Evolutionary conservation across 1,140 invertebrate species (phyloP), one percentile per base, ranked within the genome.

Genomic region (Drosophila sp.): DNA sequence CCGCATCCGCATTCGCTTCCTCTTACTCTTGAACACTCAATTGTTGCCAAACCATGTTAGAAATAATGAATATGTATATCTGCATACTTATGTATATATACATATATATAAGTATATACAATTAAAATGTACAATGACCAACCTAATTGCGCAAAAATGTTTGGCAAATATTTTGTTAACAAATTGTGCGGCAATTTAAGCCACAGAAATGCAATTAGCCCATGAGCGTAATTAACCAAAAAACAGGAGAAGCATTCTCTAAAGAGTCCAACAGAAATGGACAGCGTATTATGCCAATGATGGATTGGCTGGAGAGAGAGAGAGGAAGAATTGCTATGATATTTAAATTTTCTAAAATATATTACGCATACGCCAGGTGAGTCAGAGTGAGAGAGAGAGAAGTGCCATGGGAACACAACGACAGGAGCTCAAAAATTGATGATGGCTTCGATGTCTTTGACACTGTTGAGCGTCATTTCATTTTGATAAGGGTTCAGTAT

Each of bases 141-240:
- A 10, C 30, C 74, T 82, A 85, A 86, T 86, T 86, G 74, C 38
- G 64, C 56, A 64, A 75, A 76, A 86, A 74, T 81, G 54, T 76
- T 72, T 68, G 4, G 35, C 74, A 75, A 79, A 86, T 81, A 86
- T 71, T 71, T 72, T 73, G 60, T 69, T 77, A 73, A 69, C 65
- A 62, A 69, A 81, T 77, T 81, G 72, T 75, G 70, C 50, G 79
- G 61, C 55, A 60, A 70, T 76, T 72, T 55, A 38, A 67, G 71
- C 83, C 82, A 64, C 83, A 82, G n/a, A 68, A 73, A 79, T 72
- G 83, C 79, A 86, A 86, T 86, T 86, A 82, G 79, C 68, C 55
- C 41, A 25, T 61, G 40, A 54, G 70, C 60, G 41, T 70, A 80
- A 79, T 85, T 80, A 77, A 77, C 72, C 67, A 38, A 38, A 38